Evolutionary conservation across 2,113 vertebrate genomes (phyloP), one percentile per base, ranked within the genome.

Genomic region (Channa argus): DNA sequence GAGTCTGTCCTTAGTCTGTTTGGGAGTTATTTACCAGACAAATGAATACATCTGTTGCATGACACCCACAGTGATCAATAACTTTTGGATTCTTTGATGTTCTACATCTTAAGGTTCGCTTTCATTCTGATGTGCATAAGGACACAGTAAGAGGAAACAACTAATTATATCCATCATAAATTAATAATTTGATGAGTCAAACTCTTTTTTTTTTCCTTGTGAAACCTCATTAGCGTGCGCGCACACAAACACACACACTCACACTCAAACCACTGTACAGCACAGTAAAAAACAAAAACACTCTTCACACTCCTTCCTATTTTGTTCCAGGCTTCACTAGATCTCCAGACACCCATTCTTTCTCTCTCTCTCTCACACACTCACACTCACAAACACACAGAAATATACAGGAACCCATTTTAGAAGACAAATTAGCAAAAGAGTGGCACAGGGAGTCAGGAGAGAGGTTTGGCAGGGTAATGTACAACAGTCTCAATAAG

Each of bases 401-500:
- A 41, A 4, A 41, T 66, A 58, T 43, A 45, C 4, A 52, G 33
- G 66, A 71, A 77, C 69, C 37, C 71, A 59, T 54, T 46, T 53
- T 38, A 63, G 36, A 77, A 74, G 77, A 82, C 74, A 87, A 74
- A 78, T 85, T 66, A 79, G 77, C 7, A 3, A 62, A 63, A 49
- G 53, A 63, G 56, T 51, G 54, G 60, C 65, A 70, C 63, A 64
- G 54, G 39, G 51, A 80, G 81, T 64, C 71, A 3, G 59, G 33
- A 51, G 73, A 75, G 73, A 49, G 63, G 79, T 84, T 69, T 15
- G 2, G 50, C 50, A 81, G 75, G 84, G 73, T 75, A 77, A 83
- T 84, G 54, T 80, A 81, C 77, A 86, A 74, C 72, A 46, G 67
- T 56, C 77, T 80, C 76, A 85, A 82, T 79, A 80, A 88, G 88